Evolutionary conservation across 2,888 invertebrate species (phyloP).

Genomic region (Lithodes maja): DNA sequence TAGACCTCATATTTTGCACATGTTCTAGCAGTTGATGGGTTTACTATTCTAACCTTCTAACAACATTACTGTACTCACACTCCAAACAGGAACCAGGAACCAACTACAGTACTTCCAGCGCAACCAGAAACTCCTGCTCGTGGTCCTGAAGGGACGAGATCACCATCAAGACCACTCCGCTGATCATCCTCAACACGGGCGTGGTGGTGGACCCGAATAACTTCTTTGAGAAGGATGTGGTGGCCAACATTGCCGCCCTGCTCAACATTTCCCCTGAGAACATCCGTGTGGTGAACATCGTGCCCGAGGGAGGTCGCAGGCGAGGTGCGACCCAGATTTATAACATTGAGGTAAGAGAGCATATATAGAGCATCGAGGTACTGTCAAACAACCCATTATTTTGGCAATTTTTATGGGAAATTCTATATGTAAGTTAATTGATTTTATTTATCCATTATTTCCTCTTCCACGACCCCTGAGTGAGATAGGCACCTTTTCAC

Average conservation of each 20-base stretch:
- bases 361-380: no score
- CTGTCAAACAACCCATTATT: no score
- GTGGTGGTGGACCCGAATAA: conserved; percentile 26
- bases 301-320: conserved; percentile 37
- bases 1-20: no score
- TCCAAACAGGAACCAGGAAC: conserved; percentile 37
- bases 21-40: no score
- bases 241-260: conserved; percentile 49
- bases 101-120: conserved; percentile 51
- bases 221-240: conserved; percentile 58
- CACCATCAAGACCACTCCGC: conserved; percentile 52
- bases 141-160: conserved; percentile 43
- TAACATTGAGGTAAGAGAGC: not conserved
- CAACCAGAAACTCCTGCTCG: conserved; percentile 38
- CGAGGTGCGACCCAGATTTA: not conserved
- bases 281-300: conserved; percentile 55
- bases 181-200: conserved; percentile 53
- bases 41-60: no score
- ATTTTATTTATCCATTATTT: no score
- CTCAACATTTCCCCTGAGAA: conserved; percentile 38
- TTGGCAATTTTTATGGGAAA: no score
- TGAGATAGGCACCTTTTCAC: no score
- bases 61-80: not conserved
- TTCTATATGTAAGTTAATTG: no score
- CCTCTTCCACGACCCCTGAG: no score